A percentile compares a stretch with the other conserved stretches of the same genome.
Conservation (phyloP, 2,888 invertebrate species). For the Lumbricus terrestris region DNA sequence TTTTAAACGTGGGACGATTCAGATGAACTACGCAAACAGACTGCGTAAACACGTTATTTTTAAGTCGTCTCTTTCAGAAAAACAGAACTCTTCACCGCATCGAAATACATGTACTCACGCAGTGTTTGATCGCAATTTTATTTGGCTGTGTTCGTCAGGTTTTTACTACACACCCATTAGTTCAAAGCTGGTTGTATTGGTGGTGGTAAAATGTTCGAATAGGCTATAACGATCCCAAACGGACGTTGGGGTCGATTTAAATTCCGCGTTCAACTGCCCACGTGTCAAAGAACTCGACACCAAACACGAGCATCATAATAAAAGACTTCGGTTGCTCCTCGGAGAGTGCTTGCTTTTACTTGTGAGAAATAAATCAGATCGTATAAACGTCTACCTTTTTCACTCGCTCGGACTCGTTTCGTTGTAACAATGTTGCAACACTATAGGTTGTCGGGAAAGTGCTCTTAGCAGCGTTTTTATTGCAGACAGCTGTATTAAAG, state of each 20-base stretch:
- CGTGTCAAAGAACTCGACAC: not conserved
- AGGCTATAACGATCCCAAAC: too few relatives aligned
- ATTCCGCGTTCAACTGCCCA: not conserved
- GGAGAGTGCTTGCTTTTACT: not conserved
- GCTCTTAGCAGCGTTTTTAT: not conserved
- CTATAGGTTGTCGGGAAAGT: not conserved
- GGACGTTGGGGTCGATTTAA: not conserved
- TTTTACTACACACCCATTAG: too few relatives aligned
- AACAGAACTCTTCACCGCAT: too few relatives aligned
- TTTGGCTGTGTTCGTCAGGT: too few relatives aligned
- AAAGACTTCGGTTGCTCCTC: not conserved
- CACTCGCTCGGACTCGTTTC: not conserved
- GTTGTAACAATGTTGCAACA: not conserved
- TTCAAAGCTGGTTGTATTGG: too few relatives aligned
- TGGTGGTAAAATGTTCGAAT: too few relatives aligned
- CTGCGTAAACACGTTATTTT: too few relatives aligned
- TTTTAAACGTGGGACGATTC: too few relatives aligned
- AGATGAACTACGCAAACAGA: too few relatives aligned
- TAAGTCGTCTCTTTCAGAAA: too few relatives aligned
- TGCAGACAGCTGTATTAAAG: not conserved
- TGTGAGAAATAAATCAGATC: not conserved
- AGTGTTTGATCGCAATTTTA: too few relatives aligned
- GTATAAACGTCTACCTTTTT: not conserved
- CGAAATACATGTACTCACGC: too few relatives aligned
- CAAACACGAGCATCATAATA: not conserved